Conservation (phyloP, 2,113 vertebrate species). For the Macrotis lagotis region DNA sequence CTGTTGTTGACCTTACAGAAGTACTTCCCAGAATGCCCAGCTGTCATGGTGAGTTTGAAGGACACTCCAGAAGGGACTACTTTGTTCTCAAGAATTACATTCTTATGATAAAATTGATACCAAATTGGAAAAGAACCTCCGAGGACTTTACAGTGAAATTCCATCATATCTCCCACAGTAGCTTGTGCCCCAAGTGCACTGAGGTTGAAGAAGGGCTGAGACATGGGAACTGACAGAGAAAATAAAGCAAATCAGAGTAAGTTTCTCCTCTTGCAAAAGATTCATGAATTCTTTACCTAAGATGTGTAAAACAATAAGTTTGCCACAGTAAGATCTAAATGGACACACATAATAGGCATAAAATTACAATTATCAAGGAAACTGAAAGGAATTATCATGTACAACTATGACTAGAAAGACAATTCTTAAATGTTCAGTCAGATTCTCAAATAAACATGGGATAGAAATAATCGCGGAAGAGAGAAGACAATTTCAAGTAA, state of each 20-base stretch:
- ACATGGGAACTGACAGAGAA: neutral
- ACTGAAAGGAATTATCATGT: neutral
- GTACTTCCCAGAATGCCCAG: neutral
- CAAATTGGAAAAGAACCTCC: neutral
- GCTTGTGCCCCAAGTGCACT: neutral
- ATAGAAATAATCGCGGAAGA: neutral
- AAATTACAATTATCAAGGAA: neutral
- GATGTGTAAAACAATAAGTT: neutral
- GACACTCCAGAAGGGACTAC: neutral
- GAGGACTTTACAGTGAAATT: neutral
- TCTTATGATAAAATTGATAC: neutral
- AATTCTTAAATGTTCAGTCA: neutral
- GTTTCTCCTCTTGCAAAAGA: neutral
- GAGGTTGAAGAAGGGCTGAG: neutral
- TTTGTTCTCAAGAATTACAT: neutral
- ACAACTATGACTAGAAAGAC: neutral
- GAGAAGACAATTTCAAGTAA: neutral
- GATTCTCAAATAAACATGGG: neutral
- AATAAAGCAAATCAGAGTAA: neutral
- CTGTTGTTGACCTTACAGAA: neutral
- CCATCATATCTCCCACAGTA: neutral
- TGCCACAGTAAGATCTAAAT: neutral
- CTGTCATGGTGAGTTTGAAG: neutral
- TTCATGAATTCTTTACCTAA: neutral
- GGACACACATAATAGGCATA: neutral